Evolutionary conservation across 1,140 invertebrate genomes (phyloP).

Genomic region (Phortica variegata): DNA sequence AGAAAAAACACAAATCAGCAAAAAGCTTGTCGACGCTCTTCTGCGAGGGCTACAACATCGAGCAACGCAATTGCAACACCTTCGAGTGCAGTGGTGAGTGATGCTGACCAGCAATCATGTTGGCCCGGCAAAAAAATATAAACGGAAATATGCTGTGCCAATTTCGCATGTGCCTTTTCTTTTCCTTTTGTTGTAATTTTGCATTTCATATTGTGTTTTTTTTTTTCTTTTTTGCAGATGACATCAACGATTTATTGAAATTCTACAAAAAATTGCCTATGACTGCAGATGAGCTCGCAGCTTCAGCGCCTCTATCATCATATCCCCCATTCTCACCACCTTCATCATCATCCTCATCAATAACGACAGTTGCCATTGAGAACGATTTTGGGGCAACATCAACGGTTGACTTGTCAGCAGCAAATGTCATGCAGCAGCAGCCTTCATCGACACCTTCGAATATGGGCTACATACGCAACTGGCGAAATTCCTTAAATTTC

Average conservation of each 20-base stretch:
- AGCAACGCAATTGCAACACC: conserved; percentile 55
- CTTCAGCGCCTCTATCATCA: not conserved
- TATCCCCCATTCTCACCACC: not conserved
- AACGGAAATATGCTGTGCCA: not conserved
- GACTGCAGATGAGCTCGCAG: conserved; percentile 16
- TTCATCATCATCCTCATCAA: conserved; percentile 10
- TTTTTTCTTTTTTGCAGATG: conserved; percentile 27
- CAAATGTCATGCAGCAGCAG: conserved; percentile 6
- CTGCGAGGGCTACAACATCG: conserved; percentile 56
- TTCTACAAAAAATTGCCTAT: conserved; percentile 48
- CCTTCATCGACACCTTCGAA: conserved; percentile 42
- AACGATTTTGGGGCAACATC: conserved; percentile 7
- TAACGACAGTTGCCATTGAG: not conserved
- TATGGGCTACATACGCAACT: conserved; percentile 47
- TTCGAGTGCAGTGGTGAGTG: conserved; percentile 53
- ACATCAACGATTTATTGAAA: conserved; percentile 51
- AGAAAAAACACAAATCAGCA: conserved; percentile 37
- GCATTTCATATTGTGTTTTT: not conserved
- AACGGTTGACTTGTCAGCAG: conserved; percentile 13
- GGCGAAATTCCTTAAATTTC: conserved; percentile 47
- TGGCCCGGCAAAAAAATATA: too few relatives aligned
- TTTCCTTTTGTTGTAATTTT: too few relatives aligned
- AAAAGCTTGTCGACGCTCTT: conserved; percentile 48
- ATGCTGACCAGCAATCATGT: too few relatives aligned
- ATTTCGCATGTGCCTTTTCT: not conserved